These are phyloP conservation scores for Cathartes aura DNA, from an alignment of 2,113 vertebrate species.

Conservation along the genomic window DNA sequence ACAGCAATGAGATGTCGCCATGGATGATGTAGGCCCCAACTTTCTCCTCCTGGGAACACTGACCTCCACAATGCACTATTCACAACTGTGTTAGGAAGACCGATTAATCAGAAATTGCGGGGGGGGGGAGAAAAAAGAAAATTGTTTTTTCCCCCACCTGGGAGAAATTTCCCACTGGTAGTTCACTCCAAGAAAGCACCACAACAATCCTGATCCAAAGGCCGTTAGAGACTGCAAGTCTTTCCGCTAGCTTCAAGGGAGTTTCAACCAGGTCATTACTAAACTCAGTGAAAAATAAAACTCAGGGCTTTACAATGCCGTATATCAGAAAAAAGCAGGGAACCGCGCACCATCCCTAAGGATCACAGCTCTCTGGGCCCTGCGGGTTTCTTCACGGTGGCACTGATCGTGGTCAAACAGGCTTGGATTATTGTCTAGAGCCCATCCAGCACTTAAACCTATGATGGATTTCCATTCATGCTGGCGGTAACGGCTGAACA, in stretches of 20 bases:
- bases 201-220: neutral
- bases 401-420: neutral
- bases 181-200: neutral
- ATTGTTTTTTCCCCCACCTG: neutral
- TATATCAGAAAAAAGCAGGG: neutral
- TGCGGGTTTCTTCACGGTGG: neutral
- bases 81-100: neutral
- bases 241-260: neutral
- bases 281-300: neutral
- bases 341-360: rapidly evolving
- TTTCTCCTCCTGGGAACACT: neutral
- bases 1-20: neutral
- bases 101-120: neutral
- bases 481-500: conserved; percentile 36
- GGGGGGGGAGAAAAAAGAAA: neutral
- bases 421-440: neutral
- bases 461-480: conserved; percentile 64
- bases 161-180: neutral
- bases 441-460: conserved; percentile 33
- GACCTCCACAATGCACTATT: neutral
- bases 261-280: neutral
- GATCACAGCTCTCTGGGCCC: neutral
- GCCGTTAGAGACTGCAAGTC: neutral
- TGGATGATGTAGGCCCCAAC: rapidly evolving
- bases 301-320: neutral